A percentile compares a stretch with the other conserved stretches of the same genome.
Conservation (phyloP, 2,797 vertebrate genomes). For the Helicolenus hilgendorfi region DNA sequence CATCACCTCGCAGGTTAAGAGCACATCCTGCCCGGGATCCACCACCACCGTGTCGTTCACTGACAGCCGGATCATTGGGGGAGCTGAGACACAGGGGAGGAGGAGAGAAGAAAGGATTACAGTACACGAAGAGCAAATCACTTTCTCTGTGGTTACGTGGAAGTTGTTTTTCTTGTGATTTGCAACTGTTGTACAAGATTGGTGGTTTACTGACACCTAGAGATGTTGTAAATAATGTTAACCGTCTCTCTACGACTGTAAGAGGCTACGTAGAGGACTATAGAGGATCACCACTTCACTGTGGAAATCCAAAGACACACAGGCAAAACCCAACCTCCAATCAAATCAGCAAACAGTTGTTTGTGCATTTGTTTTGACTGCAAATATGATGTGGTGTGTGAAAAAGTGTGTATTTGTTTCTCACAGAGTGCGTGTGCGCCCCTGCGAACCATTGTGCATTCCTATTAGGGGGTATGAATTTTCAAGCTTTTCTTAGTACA, state of each 20-base stretch:
- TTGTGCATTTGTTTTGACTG: background rate
- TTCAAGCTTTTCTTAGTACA: background rate
- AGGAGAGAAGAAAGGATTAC: conserved; percentile 1
- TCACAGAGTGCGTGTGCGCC: background rate
- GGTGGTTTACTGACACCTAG: background rate
- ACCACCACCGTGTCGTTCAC: conserved; percentile 97
- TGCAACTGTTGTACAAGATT: background rate
- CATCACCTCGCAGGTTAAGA: conserved; percentile 93
- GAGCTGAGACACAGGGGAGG: conserved; percentile 83
- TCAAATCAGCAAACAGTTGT: conserved; percentile 2
- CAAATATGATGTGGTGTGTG: background rate
- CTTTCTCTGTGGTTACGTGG: background rate
- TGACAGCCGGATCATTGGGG: conserved; percentile 95
- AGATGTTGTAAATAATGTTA: background rate
- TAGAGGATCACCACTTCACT: background rate
- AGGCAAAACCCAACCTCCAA: background rate
- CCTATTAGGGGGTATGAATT: background rate
- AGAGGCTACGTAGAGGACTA: background rate
- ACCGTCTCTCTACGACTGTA: background rate
- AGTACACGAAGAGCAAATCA: background rate
- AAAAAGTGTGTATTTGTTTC: background rate
- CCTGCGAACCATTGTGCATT: background rate
- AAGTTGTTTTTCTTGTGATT: background rate
- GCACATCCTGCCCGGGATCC: conserved; percentile 95
- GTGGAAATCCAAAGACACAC: background rate